These are phyloP conservation scores for Drosophila anomalipes DNA, from an alignment of 2,888 invertebrate genomes.

Conservation along the genomic window DNA sequence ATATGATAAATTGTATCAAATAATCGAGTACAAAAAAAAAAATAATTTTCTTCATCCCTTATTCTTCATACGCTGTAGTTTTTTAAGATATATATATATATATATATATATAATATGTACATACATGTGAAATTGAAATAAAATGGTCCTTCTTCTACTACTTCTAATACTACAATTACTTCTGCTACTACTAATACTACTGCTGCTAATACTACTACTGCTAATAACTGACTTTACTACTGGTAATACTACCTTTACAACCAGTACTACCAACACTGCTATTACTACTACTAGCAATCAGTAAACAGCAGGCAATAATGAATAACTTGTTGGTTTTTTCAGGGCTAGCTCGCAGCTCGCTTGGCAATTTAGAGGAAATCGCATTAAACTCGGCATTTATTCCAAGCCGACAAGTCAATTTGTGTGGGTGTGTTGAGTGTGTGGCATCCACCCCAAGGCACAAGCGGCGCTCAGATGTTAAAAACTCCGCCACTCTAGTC, in stretches of 20 bases:
- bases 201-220: fast-evolving
- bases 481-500: background rate
- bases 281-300: background rate
- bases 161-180: no score
- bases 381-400: constrained; percentile 1
- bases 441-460: background rate
- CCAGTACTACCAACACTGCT: background rate
- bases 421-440: constrained; percentile 1
- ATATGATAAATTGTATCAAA: background rate
- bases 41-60: background rate
- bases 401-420: constrained; percentile 8
- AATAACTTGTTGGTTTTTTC: background rate
- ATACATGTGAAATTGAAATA: no score
- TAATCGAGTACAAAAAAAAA: background rate
- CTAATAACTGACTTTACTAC: background rate
- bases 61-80: background rate
- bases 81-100: background rate
- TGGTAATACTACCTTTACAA: background rate
- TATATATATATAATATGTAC: no score
- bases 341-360: background rate
- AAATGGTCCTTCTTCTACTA: no score
- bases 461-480: background rate
- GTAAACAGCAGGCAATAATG: background rate
- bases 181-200: background rate
- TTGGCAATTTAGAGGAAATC: background rate